Percentiles rank a stretch among this genome's conserved stretches.
These are phyloP conservation scores for Drosophila acutilabella DNA, from an alignment of 2,888 invertebrate species.

Conservation along the genomic window DNA sequence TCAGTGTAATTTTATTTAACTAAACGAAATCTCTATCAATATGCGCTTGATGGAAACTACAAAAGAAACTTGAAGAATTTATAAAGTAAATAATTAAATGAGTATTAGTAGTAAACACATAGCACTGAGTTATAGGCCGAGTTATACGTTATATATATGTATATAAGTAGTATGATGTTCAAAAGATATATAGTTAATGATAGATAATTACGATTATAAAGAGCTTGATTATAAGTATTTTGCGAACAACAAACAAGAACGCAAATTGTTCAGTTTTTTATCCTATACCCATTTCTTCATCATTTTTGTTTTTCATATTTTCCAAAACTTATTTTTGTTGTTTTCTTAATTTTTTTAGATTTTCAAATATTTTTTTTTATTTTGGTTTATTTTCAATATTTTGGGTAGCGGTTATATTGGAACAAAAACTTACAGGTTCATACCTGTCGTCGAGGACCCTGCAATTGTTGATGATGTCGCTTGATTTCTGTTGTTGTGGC, in stretches of 20 bases:
- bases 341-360: conserved; percentile 25
- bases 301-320: conserved; percentile 31
- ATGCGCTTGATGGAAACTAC: conserved; percentile 32
- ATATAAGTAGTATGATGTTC: neutral
- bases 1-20: conserved; percentile 66
- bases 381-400: conserved; percentile 18
- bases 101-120: conserved; percentile 2
- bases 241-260: conserved; percentile 64
- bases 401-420: conserved; percentile 79
- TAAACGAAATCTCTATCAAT: conserved; percentile 20
- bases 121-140: conserved; percentile 37
- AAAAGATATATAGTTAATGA: conserved; percentile 18
- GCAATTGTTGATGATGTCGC: conserved; percentile 62
- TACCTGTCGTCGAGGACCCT: conserved; percentile 89
- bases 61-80: conserved; percentile 26
- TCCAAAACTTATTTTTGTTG: conserved; percentile 46
- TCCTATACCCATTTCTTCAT: conserved; percentile 66
- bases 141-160: conserved; percentile 5
- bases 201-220: conserved; percentile 33
- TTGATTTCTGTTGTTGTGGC: conserved; percentile 50
- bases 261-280: conserved; percentile 44
- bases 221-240: conserved; percentile 16
- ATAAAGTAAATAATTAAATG: conserved; percentile 1
- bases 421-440: conserved; percentile 91
- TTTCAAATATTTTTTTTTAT: conserved; percentile 24